Evolutionary conservation across 2,797 vertebrate genomes (phyloP).

Genomic region (Catamblyrhynchus diadema): DNA sequence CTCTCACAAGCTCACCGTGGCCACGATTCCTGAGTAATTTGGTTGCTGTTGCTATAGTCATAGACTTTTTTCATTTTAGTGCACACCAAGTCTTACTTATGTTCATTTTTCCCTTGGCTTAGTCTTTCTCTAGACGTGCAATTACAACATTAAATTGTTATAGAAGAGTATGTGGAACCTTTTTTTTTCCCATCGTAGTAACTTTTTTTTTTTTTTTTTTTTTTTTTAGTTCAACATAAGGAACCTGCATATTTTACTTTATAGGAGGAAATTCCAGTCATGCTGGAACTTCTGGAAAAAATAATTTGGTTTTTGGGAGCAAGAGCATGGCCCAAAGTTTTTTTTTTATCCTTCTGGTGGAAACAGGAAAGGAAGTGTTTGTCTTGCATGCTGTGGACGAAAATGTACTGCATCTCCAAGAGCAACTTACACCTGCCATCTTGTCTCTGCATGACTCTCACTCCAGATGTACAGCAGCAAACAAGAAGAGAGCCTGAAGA

Average conservation of each 20-base stretch:
- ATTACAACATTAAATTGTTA: neutral
- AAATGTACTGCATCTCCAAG: neutral
- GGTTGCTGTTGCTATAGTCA: neutral
- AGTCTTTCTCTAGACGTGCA: neutral
- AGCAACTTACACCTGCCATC: conserved; percentile 35
- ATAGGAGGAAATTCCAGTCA: neutral
- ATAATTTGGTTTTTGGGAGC: neutral
- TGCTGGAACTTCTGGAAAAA: neutral
- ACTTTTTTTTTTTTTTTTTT: neutral
- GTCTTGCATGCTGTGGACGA: neutral
- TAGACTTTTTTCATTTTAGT: neutral
- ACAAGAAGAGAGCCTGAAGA: conserved; percentile 40
- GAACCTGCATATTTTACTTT: neutral
- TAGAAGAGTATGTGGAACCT: neutral
- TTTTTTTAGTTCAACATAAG: neutral
- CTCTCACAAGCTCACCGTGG: neutral
- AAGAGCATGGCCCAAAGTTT: neutral
- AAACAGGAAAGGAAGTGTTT: neutral
- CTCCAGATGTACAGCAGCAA: conserved; percentile 52
- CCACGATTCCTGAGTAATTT: neutral
- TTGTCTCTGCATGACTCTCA: conserved; percentile 37
- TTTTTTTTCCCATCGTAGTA: neutral
- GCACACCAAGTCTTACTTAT: neutral
- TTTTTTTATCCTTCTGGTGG: neutral
- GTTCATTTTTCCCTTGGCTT: neutral